A percentile compares a stretch with the other conserved stretches of the same genome.
These are phyloP conservation scores for Rutpela maculata DNA, from an alignment of 2,888 invertebrate genomes.

Conservation along the genomic window DNA sequence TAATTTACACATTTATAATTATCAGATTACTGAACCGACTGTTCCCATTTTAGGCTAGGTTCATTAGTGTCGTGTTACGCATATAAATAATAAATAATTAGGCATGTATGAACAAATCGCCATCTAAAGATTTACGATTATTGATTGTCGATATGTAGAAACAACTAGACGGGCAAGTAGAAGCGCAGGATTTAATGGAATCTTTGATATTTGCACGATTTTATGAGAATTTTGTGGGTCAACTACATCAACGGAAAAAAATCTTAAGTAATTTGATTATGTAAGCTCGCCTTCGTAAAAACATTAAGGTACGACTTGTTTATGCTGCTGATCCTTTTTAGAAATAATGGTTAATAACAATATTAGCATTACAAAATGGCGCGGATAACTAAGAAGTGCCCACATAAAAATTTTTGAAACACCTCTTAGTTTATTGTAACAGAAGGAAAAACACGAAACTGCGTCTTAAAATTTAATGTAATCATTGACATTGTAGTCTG, in stretches of 20 bases:
- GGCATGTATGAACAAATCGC: neutral
- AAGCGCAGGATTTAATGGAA: too few species aligned
- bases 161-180: neutral
- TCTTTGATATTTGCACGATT: constrained; percentile 11
- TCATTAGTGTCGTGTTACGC: neutral
- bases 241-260: constrained; percentile 2
- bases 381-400: neutral
- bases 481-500: neutral
- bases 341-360: constrained; percentile 19
- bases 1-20: too few species aligned
- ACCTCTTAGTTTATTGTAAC: neutral
- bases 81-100: constrained; percentile 1
- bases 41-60: neutral
- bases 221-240: constrained; percentile 9
- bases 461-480: neutral
- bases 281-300: constrained; percentile 19
- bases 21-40: neutral
- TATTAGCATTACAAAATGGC: constrained; percentile 20
- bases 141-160: neutral
- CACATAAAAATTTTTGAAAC: constrained; percentile 10
- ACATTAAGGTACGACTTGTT: constrained; percentile 8
- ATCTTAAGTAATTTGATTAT: constrained; percentile 15
- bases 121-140: neutral
- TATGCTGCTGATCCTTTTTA: constrained; percentile 11
- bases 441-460: neutral